These are phyloP conservation scores for Hydrozoanthus tunicans DNA, from an alignment of 64 coral and sea anemone genomes.

Conservation along the genomic window DNA sequence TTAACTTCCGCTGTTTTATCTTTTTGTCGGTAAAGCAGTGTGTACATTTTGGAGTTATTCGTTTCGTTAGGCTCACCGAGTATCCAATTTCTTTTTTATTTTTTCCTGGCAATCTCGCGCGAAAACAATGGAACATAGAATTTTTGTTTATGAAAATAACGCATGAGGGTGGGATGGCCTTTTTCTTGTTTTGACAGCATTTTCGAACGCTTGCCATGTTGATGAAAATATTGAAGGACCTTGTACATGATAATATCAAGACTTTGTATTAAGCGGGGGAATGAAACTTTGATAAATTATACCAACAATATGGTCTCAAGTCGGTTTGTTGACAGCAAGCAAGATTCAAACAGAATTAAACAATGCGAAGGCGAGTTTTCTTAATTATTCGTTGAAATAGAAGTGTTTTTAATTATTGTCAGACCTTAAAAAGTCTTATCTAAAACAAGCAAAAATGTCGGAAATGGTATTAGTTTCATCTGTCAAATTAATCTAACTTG, in stretches of 20 bases:
- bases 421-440: not conserved
- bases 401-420: not conserved
- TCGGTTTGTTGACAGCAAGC: too few species aligned
- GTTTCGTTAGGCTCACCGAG: not conserved
- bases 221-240: too few species aligned
- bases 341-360: too few species aligned
- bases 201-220: too few species aligned
- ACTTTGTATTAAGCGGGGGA: too few species aligned
- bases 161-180: too few species aligned
- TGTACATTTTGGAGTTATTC: not conserved
- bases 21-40: not conserved
- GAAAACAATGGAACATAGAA: not conserved
- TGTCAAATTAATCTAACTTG: too few species aligned
- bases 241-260: too few species aligned
- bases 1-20: not conserved
- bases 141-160: not conserved
- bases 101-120: not conserved
- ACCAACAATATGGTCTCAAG: too few species aligned
- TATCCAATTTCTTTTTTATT: not conserved
- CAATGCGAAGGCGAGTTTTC: not conserved
- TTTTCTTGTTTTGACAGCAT: too few species aligned
- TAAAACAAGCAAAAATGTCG: not conserved
- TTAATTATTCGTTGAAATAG: not conserved
- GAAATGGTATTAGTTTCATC: too few species aligned
- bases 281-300: too few species aligned